These are phyloP conservation scores for Periophthalmus magnuspinnatus DNA, from an alignment of 2,797 vertebrate genomes.

Conservation along the genomic window DNA sequence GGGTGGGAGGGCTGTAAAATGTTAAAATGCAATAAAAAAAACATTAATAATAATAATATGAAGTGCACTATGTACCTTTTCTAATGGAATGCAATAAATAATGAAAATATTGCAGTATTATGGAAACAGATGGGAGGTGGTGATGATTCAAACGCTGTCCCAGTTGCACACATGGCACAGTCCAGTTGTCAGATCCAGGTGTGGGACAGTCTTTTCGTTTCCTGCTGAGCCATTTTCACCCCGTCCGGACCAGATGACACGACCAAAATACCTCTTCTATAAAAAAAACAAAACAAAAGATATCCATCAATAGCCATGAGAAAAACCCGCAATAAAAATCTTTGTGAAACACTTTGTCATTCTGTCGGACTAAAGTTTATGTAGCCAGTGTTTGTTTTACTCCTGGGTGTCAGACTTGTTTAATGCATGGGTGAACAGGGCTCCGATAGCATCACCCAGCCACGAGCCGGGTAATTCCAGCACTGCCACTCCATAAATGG, in stretches of 20 bases:
- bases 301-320: background rate
- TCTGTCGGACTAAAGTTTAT: slow-evolving; percentile 6
- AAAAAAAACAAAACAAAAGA: background rate
- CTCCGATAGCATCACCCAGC: slow-evolving; percentile 45
- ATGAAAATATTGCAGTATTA: too few relatives aligned
- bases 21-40: too few relatives aligned
- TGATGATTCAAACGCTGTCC: background rate
- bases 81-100: too few relatives aligned
- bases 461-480: slow-evolving; percentile 55
- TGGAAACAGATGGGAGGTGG: too few relatives aligned
- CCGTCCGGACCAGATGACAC: slow-evolving; percentile 7
- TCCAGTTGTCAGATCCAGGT: slow-evolving; percentile 1
- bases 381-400: slow-evolving; percentile 49
- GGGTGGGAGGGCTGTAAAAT: too few relatives aligned
- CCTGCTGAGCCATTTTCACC: background rate
- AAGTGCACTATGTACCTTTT: too few relatives aligned
- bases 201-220: background rate
- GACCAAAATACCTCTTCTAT: background rate
- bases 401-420: slow-evolving; percentile 39
- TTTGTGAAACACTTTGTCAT: background rate
- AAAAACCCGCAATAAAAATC: background rate
- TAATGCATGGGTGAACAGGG: slow-evolving; percentile 47
- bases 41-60: too few relatives aligned
- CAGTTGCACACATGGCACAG: too few relatives aligned
- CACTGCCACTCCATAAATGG: slow-evolving; percentile 50